Percentiles rank a stretch among this genome's conserved stretches.
Conservation (phyloP, 2,888 invertebrate genomes). For the Melikaiella ostensackeni region DNA sequence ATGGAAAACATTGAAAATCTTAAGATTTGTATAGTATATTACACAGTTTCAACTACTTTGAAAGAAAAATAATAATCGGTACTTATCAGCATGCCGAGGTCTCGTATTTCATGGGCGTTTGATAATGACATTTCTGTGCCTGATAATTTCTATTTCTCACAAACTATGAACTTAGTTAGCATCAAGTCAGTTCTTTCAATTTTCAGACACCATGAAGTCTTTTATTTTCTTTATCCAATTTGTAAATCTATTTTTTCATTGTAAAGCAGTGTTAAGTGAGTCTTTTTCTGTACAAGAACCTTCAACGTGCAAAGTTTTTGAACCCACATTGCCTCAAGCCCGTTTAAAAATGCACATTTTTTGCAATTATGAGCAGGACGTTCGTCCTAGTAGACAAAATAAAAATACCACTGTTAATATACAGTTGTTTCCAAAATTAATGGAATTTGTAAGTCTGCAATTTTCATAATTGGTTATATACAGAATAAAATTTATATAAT, state of each 20-base stretch:
- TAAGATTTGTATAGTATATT: neutral
- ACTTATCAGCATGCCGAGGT: neutral
- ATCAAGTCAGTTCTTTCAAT: neutral
- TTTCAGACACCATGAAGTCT: neutral
- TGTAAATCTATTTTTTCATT: neutral
- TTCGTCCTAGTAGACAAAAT: neutral
- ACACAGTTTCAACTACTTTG: neutral
- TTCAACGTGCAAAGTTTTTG: neutral
- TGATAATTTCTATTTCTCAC: neutral
- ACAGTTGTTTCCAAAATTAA: neutral
- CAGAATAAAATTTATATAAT: neutral
- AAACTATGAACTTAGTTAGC: neutral
- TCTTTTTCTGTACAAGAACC: neutral
- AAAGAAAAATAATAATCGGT: neutral
- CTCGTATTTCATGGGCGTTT: conserved; percentile 30
- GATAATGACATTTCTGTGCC: neutral
- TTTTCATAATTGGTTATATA: neutral
- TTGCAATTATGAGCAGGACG: neutral
- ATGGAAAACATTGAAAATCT: no score
- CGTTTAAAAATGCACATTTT: neutral
- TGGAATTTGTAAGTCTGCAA: conserved; percentile 1
- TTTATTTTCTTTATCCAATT: neutral
- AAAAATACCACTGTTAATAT: neutral
- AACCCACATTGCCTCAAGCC: neutral
- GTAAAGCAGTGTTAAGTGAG: neutral